These are phyloP conservation scores for Hemithea aestivaria DNA, from an alignment of 2,888 invertebrate genomes.

Conservation along the genomic window DNA sequence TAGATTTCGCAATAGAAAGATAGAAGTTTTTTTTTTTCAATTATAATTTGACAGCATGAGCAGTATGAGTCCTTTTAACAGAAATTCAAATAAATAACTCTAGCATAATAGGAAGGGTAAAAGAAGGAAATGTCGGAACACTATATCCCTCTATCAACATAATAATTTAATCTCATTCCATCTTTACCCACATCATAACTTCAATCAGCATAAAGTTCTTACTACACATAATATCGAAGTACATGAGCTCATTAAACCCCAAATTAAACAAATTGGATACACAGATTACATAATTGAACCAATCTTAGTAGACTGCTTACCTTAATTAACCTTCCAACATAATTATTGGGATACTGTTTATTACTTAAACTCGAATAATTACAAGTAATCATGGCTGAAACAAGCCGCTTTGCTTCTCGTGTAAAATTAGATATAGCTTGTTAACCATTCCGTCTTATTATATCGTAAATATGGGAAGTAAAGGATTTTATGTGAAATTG, in stretches of 20 bases:
- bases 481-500: constrained; percentile 36
- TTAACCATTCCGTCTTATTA: constrained; percentile 31
- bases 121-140: no score
- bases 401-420: constrained; percentile 21
- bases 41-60: no score
- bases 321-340: constrained; percentile 6
- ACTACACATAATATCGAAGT: no score
- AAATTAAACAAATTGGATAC: not conserved
- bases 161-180: no score
- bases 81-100: no score
- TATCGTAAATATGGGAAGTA: constrained; percentile 35
- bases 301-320: constrained; percentile 2
- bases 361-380: constrained; percentile 21
- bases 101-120: no score
- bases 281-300: constrained; percentile 3
- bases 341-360: constrained; percentile 6
- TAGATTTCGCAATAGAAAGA: no score
- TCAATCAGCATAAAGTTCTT: no score
- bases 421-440: constrained; percentile 29
- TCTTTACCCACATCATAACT: no score
- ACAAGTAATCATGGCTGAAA: constrained; percentile 26
- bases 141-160: no score
- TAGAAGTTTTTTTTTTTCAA: no score
- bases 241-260: constrained; percentile 3
- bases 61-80: no score